Evolutionary conservation across 2,888 invertebrate species (phyloP).

Genomic region (Acleris emargana): DNA sequence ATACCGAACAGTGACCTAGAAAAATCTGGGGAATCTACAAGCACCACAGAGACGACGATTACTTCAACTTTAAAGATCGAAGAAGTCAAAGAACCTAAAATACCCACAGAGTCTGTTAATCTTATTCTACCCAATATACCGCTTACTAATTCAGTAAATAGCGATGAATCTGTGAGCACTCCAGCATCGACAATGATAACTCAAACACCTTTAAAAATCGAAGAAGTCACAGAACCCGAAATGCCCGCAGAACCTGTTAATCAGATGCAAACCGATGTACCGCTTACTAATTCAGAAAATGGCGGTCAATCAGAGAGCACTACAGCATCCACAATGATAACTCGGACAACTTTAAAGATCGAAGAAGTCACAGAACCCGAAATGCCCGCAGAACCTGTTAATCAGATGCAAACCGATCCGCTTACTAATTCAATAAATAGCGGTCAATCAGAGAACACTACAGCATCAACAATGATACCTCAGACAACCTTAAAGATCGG

Average conservation of each 20-base stretch:
- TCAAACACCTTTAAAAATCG: background rate
- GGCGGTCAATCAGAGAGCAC: slow-evolving; percentile 17
- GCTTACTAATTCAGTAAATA: slow-evolving; percentile 4
- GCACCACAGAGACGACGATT: too few relatives aligned
- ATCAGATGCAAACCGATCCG: slow-evolving; percentile 27
- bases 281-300: slow-evolving; percentile 9
- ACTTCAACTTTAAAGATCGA: too few relatives aligned
- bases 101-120: background rate
- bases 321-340: slow-evolving; percentile 13
- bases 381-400: background rate
- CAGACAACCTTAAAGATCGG: background rate
- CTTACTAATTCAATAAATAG: slow-evolving; percentile 2
- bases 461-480: slow-evolving; percentile 17
- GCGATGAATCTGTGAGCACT: slow-evolving; percentile 18
- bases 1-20: background rate
- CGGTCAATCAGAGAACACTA: slow-evolving; percentile 19
- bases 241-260: background rate
- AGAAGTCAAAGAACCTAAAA: too few relatives aligned
- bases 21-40: too few relatives aligned
- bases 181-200: slow-evolving; percentile 16
- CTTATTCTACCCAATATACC: slow-evolving; percentile 23
- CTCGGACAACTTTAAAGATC: slow-evolving; percentile 3
- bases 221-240: too few relatives aligned
- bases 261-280: slow-evolving; percentile 23
- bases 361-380: too few relatives aligned